phyloP scores from a whole-genome alignment of 2,113 vertebrate species.

The Pionites leucogaster region DNA sequence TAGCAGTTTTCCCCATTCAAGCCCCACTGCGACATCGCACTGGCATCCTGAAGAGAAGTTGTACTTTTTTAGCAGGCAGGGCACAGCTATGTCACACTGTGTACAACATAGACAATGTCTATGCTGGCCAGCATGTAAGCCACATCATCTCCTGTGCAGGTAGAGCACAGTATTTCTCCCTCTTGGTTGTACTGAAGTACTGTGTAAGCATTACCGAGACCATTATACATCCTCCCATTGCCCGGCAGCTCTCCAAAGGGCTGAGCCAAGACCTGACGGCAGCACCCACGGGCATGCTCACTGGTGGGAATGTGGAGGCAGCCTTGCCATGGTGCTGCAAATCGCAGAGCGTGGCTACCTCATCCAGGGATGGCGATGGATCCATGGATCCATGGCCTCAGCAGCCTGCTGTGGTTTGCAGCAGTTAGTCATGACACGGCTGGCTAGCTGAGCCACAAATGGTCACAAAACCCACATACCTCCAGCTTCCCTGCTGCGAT shows the following conservation, averaged over 20 bases:
- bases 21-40: too few relatives aligned
- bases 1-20: background rate
- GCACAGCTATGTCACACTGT: background rate
- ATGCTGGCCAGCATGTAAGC: background rate
- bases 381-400: background rate
- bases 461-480: rapidly evolving
- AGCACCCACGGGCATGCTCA: rapidly evolving
- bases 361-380: background rate
- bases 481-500: background rate
- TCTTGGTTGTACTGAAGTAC: background rate
- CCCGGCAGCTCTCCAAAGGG: background rate
- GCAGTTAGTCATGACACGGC: rapidly evolving
- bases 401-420: background rate
- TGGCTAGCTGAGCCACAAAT: background rate
- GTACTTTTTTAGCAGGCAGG: background rate
- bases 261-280: background rate
- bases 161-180: background rate
- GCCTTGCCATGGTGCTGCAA: background rate
- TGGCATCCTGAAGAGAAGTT: rapidly evolving
- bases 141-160: background rate
- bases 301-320: background rate
- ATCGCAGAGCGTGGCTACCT: rapidly evolving
- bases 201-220: background rate
- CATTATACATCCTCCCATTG: too few relatives aligned
- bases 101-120: rapidly evolving